Evolutionary conservation across 2,888 invertebrate genomes (phyloP).

Genomic region (Troilus luridus): DNA sequence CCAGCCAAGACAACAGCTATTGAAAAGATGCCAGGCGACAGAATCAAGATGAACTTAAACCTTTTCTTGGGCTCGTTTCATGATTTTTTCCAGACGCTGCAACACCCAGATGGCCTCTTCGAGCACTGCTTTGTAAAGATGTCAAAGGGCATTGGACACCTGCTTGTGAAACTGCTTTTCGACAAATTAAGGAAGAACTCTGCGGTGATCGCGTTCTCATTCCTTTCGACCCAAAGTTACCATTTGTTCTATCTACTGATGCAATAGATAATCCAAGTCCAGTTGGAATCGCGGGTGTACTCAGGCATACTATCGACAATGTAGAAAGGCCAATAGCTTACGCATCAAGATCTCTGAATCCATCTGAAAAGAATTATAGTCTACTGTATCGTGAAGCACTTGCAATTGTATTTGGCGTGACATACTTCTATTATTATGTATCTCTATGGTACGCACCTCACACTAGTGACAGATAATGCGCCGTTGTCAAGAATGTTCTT

Average conservation of each 20-base stretch:
- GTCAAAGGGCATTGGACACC: conserved; percentile 62
- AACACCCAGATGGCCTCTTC: conserved; percentile 62
- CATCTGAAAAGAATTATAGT: conserved; percentile 67
- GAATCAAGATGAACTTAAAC: conserved; percentile 61
- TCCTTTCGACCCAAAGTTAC: conserved; percentile 64
- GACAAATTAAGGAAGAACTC: too few relatives aligned
- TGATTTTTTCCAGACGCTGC: conserved; percentile 64
- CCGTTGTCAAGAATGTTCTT: too few relatives aligned
- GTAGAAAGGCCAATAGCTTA: too few relatives aligned
- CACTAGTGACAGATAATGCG: too few relatives aligned
- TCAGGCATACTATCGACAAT: too few relatives aligned
- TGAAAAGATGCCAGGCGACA: conserved; percentile 29
- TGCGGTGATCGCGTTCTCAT: conserved; percentile 63
- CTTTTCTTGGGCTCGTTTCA: conserved; percentile 64
- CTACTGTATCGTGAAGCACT: conserved; percentile 64
- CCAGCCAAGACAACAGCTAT: conserved; percentile 62
- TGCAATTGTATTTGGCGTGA: conserved; percentile 60
- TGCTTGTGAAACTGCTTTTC: conserved; percentile 64
- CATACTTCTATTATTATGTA: conserved; percentile 57
- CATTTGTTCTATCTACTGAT: conserved; percentile 64
- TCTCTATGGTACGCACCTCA: too few relatives aligned
- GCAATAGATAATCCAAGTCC: conserved; percentile 60
- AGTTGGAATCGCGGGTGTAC: too few relatives aligned
- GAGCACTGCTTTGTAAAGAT: conserved; percentile 62
- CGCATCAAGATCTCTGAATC: conserved; percentile 63